Evolutionary conservation across 2,113 vertebrate genomes (phyloP).

Genomic region (Marmota monax): DNA sequence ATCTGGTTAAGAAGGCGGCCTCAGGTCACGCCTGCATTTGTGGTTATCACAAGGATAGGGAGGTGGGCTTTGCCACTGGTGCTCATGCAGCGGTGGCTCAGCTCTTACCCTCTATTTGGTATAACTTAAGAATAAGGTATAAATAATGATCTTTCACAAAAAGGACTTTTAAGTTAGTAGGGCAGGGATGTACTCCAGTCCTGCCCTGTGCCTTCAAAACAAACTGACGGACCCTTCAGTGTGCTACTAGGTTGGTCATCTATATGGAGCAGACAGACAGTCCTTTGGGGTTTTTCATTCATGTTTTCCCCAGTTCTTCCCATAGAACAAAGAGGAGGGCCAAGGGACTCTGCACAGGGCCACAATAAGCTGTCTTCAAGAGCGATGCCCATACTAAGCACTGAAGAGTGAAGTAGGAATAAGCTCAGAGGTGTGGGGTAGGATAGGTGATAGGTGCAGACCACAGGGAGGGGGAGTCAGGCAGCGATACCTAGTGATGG

Average conservation of each 20-base stretch:
- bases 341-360: not conserved
- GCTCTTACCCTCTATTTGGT: not conserved
- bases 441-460: too few relatives aligned
- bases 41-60: fast-evolving
- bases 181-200: not conserved
- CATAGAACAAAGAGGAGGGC: not conserved
- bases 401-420: not conserved
- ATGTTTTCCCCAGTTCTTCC: not conserved
- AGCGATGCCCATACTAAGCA: not conserved
- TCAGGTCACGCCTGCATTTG: not conserved
- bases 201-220: not conserved
- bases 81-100: too few relatives aligned
- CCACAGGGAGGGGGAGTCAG: not conserved
- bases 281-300: not conserved
- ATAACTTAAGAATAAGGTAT: not conserved
- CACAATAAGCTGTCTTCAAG: not conserved
- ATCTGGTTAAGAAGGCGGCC: not conserved
- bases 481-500: fast-evolving
- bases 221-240: not conserved
- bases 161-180: not conserved
- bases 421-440: not conserved
- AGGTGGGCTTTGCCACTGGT: not conserved
- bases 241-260: not conserved
- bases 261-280: not conserved
- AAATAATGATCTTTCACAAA: not conserved